These are phyloP conservation scores for Bombyx huttoni DNA, from an alignment of 2,888 invertebrate genomes.

Conservation along the genomic window DNA sequence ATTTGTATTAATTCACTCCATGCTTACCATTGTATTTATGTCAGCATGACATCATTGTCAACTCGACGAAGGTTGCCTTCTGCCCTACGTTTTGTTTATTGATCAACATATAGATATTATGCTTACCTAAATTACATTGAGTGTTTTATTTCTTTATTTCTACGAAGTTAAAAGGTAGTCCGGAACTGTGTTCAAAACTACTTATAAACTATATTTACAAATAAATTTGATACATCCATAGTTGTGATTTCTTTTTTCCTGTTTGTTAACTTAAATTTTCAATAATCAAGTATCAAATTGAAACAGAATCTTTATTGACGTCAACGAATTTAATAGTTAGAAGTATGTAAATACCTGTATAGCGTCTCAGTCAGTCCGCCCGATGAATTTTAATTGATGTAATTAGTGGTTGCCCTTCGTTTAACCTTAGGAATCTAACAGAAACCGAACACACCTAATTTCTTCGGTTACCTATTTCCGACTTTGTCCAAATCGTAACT, in stretches of 20 bases:
- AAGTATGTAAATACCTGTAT: not conserved
- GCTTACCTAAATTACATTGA: not conserved
- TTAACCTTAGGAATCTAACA: not conserved
- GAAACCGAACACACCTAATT: not conserved
- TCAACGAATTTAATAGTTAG: not conserved
- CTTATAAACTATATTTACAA: too few species aligned
- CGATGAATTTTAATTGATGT: not conserved
- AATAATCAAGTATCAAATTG: too few species aligned
- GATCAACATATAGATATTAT: not conserved
- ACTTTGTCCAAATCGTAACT: too few species aligned
- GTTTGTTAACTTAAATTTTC: too few species aligned
- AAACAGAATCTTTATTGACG: too few species aligned
- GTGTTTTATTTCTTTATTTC: too few species aligned
- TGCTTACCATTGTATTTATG: not conserved
- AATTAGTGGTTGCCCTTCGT: not conserved
- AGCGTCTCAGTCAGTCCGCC: not conserved
- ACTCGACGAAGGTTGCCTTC: constrained; percentile 17
- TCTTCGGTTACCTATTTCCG: too few species aligned
- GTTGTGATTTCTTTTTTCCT: too few species aligned
- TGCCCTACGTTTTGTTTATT: constrained; percentile 10
- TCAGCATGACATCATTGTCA: constrained; percentile 28
- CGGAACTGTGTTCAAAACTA: too few species aligned
- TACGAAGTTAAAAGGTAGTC: too few species aligned
- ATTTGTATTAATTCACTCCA: not conserved
- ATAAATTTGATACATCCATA: too few species aligned